Percentiles rank a stretch among this genome's conserved stretches.
phyloP scores from a whole-genome alignment of 2,888 invertebrate species.

The Drosophila mulleri region DNA sequence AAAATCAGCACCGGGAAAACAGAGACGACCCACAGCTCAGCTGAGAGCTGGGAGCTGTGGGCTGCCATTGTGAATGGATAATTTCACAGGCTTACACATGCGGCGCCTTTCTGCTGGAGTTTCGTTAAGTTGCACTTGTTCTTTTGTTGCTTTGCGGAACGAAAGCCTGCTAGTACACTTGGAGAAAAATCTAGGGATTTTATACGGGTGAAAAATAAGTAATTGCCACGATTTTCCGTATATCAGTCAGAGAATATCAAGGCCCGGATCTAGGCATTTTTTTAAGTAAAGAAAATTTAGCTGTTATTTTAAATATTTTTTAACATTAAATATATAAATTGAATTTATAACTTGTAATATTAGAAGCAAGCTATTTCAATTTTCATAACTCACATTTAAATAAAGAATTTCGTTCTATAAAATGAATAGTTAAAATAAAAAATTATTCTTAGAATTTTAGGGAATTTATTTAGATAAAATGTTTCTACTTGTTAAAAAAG shows the following conservation, averaged over 20 bases:
- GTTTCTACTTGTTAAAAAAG: too few species aligned
- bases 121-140: constrained; percentile 46
- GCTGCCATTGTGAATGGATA: constrained; percentile 57
- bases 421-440: too few species aligned
- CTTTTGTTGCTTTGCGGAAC: constrained; percentile 16
- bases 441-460: too few species aligned
- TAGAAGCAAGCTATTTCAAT: too few species aligned
- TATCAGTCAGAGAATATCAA: neutral
- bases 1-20: constrained; percentile 66
- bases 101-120: constrained; percentile 27
- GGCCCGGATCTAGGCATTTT: too few species aligned
- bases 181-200: neutral
- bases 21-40: constrained; percentile 44
- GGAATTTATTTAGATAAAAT: too few species aligned
- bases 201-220: neutral
- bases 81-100: constrained; percentile 50
- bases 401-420: too few species aligned
- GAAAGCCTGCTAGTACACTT: neutral
- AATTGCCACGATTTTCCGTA: neutral
- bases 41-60: constrained; percentile 37
- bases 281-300: too few species aligned
- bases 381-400: too few species aligned
- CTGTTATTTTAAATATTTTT: too few species aligned
- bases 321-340: too few species aligned
- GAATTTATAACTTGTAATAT: too few species aligned